These are phyloP conservation scores for Tetragonula clypearis DNA, from an alignment of 1,140 invertebrate genomes.

Conservation along the genomic window DNA sequence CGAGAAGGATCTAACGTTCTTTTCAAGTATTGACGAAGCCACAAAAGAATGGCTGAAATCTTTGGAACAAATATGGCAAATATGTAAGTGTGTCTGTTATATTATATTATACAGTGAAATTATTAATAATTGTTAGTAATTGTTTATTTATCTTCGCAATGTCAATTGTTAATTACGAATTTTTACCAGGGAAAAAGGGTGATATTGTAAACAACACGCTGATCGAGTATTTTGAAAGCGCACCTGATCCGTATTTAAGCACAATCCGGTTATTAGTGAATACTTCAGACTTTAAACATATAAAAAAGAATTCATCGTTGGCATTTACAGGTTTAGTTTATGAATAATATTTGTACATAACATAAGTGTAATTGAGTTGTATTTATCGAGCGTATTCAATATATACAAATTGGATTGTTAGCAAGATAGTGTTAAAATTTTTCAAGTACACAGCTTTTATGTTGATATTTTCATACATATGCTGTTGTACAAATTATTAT, in stretches of 20 bases:
- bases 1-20: conserved; percentile 50
- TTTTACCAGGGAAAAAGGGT: conserved; percentile 82
- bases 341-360: conserved; percentile 35
- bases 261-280: conserved; percentile 83
- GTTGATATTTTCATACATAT: neutral
- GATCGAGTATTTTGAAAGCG: conserved; percentile 79
- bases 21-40: conserved; percentile 68
- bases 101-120: conserved; percentile 6
- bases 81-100: conserved; percentile 72
- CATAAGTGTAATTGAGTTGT: neutral
- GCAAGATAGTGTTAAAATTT: conserved; percentile 8
- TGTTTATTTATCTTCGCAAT: conserved; percentile 5
- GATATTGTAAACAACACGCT: conserved; percentile 81
- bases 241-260: conserved; percentile 83
- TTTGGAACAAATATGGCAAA: conserved; percentile 71
- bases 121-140: conserved; percentile 5
- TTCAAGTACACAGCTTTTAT: neutral
- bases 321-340: conserved; percentile 78
- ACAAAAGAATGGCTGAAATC: conserved; percentile 73
- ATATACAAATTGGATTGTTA: neutral
- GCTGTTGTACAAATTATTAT: neutral
- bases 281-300: conserved; percentile 82
- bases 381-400: neutral
- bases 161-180: conserved; percentile 3
- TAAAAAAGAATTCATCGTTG: conserved; percentile 83